Evolutionary conservation across 2,797 vertebrate genomes (phyloP), one percentile per base, ranked within the genome.

Genomic region (Graptemys geographica): DNA sequence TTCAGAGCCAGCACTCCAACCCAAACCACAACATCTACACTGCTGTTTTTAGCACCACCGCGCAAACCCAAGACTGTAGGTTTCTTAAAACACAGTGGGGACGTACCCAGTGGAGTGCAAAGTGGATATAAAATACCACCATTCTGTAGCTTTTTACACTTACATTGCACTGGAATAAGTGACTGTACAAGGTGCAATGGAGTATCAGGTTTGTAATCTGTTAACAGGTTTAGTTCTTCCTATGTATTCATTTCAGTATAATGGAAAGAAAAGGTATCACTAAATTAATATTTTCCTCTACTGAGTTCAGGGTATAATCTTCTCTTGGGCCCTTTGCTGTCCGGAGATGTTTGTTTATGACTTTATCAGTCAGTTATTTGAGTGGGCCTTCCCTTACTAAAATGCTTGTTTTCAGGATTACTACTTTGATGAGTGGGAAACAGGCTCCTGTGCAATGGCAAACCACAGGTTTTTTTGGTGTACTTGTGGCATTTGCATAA

Each of bases 341-440:
- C 23, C 23, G 41, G n/a, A 31, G 31, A 92, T n/a, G 74, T 44
- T 62, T 0, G 0, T 23, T 74, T 85, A 87, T 31, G 44, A 83
- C 23, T 81, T 92, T 86, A 37, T 53, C 83, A 87, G 11, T 10
- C 6, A 28, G n/a, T 95, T 88, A 84, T 94, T 96, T 91, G 79
- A 91, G 79, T 25, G 85, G 57, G 31, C 23, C 87, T 85, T 93
- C 90, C 72, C 92, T 93, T 37, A 86, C 7, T 1, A 79, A 74
- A 86, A 16, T 0, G 0, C 65, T 92, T 19, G n/a, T 0, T 15
- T 88, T 87, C 6, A 74, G 33, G 21, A 51, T 74, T 87, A 31
- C 82, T 90, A n/a, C 51, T 86, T 33, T 79, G 72, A 84, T 10
- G 44, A 85, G 51, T 16, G 7, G 90, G 85, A 87, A 87, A 28